Base-by-base conservation (phyloP, 2,888 invertebrate genomes). In the Euplagia quadripunctaria region DNA sequence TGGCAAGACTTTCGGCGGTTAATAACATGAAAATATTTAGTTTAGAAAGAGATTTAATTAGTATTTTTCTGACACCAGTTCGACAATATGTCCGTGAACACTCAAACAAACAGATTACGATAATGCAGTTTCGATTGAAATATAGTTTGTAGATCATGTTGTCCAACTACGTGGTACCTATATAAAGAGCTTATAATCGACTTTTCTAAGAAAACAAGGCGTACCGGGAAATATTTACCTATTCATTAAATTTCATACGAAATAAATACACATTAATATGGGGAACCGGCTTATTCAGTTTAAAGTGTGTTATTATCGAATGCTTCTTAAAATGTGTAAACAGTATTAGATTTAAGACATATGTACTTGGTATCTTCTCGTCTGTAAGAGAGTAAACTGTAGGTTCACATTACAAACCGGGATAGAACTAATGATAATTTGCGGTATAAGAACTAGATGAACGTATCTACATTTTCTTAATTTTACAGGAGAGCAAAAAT, bases 121-220 rank as follows among this genome's bases (percentile, higher is more conserved):
- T 51, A 61, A 43, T 12, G 41, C 31, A 46, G 31, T 61, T 43
- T 20, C 63, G 63, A 12, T 68, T 17, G 4, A 72, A 64, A 68
- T 64, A 11, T 68, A 55, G 14, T 65, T 16, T 58, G 49, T 42
- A 20, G n/a, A 14, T 52, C 11, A 11, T 43, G 31, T 64, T 67
- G 64, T 68, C 67, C 70, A 43, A 31, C 42, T 16, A 42, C 51
- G 31, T 41, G n/a, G 43, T 41, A 52, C 64, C 55, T 41, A 31
- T 2, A 31, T 31, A 72, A 75, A 67, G 58, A 66, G 74, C 74
- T 79, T 71, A 41, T 70, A 84, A 87, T 87, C 77, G 81, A 85
- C 85, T 85, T 84, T 90, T 87, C 86, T 66, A 71, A 81, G 86
- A 86, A 87, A 78, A 73, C 77, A 76, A 84, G 79, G 72, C 75